Conservation (phyloP, 2,888 invertebrate genomes). For the Archips xylosteana region DNA sequence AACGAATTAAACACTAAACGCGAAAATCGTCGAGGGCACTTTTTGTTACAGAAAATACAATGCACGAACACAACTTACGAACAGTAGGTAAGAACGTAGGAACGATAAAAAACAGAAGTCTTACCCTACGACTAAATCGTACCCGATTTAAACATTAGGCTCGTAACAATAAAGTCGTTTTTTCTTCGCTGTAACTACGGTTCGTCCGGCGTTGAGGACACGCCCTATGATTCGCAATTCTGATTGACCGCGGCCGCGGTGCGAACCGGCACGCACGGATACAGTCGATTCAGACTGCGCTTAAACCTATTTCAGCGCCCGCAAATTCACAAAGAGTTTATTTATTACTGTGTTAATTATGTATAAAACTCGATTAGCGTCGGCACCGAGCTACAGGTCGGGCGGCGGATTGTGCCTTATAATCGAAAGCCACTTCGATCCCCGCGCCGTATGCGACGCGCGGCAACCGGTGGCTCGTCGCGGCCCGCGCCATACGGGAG, state of each 20-base stretch:
- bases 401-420: not conserved
- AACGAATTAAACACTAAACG: not conserved
- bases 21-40: not conserved
- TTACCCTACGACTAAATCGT: conserved; percentile 27
- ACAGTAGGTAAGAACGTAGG: not conserved
- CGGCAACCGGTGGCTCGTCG: conserved; percentile 14
- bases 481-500: not conserved
- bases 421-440: conserved; percentile 1
- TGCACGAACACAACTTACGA: not conserved
- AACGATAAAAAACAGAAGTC: conserved; percentile 14
- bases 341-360: conserved; percentile 9
- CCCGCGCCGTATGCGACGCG: not conserved
- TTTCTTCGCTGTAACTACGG: conserved; percentile 20
- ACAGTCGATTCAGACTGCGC: not conserved
- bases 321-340: conserved; percentile 10
- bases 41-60: not conserved
- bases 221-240: not conserved
- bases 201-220: conserved; percentile 20
- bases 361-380: conserved; percentile 8
- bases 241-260: conserved; percentile 14
- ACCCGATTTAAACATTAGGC: conserved; percentile 25
- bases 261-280: not conserved
- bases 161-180: conserved; percentile 23
- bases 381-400: not conserved
- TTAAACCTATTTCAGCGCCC: conserved; percentile 5